Evolutionary conservation across 2,888 invertebrate species (phyloP), one percentile per base, ranked within the genome.

Genomic region (Marasmarcha lunaedactyla): DNA sequence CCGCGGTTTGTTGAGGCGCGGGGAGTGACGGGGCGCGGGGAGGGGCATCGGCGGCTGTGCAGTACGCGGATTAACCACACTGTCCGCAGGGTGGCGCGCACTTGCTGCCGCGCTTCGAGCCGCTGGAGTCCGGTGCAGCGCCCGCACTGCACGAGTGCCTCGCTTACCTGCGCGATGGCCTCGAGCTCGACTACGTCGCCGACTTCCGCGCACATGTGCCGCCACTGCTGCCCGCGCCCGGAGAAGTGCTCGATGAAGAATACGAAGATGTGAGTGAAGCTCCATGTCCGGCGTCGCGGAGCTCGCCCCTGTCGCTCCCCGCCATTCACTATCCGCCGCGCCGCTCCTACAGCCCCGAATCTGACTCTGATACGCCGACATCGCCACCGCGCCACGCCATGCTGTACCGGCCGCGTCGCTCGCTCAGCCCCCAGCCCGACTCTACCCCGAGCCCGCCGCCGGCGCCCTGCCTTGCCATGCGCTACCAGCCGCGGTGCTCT

Each of bases 51-150:
- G 39, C 36, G 40, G 44, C 48, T 49, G 45, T 50, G 43, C 46
- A 52, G 50, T 72, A 70, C 63, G 77, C 73, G 77, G 55, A 60
- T 52, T 51, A 57, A 57, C 73, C 71, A 59, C 52, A n/a, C n/a
- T n/a, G n/a, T n/a, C n/a, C n/a, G n/a, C n/a, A n/a, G n/a, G n/a
- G n/a, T n/a, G n/a, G n/a, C n/a, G n/a, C 71, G 50, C 77, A 85
- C 70, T 72, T 85, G 59, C 78, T 62, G 59, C 86, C 86, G 56
- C 64, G 68, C 48, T 86, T 86, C 70, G 60, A 55, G 45, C 85
- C 84, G 67, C 67, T 87, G 45, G 86, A 86, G 72, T 45, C 38
- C 52, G 86, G 79, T 50, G 69, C 46, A 51, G 69, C 79, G 60
- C 79, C 71, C 62, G 71, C 62, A 66, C 71, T 55, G 63, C 67